phyloP scores from a whole-genome alignment of 2,113 vertebrate genomes.

The Raphicerus campestris region DNA sequence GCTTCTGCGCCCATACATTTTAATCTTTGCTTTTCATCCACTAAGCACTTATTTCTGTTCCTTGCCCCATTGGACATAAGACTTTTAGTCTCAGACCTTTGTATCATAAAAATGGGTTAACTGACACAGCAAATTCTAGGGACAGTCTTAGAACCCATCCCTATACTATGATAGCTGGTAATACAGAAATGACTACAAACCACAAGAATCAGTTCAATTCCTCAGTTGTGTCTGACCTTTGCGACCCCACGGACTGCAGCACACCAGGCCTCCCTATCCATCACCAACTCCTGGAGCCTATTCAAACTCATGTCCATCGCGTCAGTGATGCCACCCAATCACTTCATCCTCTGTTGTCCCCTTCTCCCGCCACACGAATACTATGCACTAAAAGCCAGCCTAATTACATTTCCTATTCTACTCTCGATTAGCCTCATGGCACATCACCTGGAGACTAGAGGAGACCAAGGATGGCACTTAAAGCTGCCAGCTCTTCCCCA shows the following conservation, averaged over 20 bases:
- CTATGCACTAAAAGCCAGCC: not conserved
- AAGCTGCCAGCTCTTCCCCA: not conserved
- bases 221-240: not conserved
- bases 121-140: not conserved
- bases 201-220: not conserved
- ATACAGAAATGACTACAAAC: not conserved
- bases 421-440: not conserved
- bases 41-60: not conserved
- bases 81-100: not conserved
- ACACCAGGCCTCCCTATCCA: not conserved
- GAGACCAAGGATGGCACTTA: too few relatives aligned
- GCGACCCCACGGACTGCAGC: not conserved
- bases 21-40: not conserved
- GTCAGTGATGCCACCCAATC: not conserved
- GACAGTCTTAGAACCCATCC: not conserved
- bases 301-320: not conserved
- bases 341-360: not conserved
- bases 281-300: not conserved
- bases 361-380: not conserved
- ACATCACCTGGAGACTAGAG: not conserved
- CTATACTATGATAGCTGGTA: not conserved
- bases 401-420: not conserved
- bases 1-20: not conserved
- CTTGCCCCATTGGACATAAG: not conserved
- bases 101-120: not conserved